Evolutionary conservation across 92 coral and sea anemone genomes (phyloP).

Genomic region (Nematostella vectensis): DNA sequence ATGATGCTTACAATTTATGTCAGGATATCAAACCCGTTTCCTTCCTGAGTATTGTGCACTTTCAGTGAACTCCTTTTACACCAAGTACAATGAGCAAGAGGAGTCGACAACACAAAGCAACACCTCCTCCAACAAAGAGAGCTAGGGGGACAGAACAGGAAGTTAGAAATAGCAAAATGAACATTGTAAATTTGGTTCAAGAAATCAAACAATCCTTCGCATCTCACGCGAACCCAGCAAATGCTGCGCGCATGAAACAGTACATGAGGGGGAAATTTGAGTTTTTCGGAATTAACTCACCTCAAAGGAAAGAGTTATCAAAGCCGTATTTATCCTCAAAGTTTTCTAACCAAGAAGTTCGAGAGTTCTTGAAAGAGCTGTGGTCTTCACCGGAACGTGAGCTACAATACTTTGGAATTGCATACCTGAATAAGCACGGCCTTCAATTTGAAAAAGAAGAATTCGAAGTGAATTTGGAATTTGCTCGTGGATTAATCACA

Average conservation of each 20-base stretch:
- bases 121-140: too few species aligned
- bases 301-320: slow-evolving; percentile 45
- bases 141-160: too few species aligned
- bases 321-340: slow-evolving; percentile 48
- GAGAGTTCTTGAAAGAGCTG: slow-evolving; percentile 48
- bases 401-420: slow-evolving; percentile 67
- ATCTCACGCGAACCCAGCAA: slow-evolving; percentile 43
- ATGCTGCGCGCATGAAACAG: slow-evolving; percentile 74
- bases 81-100: too few species aligned
- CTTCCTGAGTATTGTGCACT: too few species aligned
- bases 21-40: too few species aligned
- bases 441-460: slow-evolving; percentile 43
- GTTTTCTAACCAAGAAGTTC: slow-evolving; percentile 28
- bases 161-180: slow-evolving; percentile 1
- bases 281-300: slow-evolving; percentile 74
- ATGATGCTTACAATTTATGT: too few species aligned
- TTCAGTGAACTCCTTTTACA: too few species aligned
- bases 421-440: slow-evolving; percentile 59
- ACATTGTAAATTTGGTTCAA: slow-evolving; percentile 22
- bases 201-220: slow-evolving; percentile 37
- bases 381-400: slow-evolving; percentile 90
- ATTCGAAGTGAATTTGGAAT: slow-evolving; percentile 64
- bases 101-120: too few species aligned
- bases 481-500: slow-evolving; percentile 47
- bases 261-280: slow-evolving; percentile 90